These are phyloP conservation scores for Centroberyx gerrardi DNA, from an alignment of 2,797 vertebrate genomes.

Conservation along the genomic window DNA sequence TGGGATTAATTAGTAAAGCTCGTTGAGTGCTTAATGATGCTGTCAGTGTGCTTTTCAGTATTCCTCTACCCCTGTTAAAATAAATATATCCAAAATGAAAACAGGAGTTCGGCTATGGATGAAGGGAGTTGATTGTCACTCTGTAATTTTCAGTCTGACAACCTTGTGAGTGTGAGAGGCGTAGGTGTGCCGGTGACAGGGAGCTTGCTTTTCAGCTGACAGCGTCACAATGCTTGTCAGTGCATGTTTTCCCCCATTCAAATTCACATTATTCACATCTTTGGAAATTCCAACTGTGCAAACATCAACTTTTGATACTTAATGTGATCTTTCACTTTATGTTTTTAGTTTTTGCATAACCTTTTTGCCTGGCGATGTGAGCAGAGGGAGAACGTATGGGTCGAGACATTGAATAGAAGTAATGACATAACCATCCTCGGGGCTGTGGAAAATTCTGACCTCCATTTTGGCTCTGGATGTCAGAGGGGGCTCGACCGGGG, in stretches of 20 bases:
- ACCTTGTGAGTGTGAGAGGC: slow-evolving; percentile 69
- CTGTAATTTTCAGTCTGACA: slow-evolving; percentile 73
- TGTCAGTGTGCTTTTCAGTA: slow-evolving; percentile 21
- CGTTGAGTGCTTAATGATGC: slow-evolving; percentile 50
- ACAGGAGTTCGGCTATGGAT: slow-evolving; percentile 44
- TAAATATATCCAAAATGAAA: slow-evolving; percentile 56
- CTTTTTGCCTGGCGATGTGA: slow-evolving; percentile 8
- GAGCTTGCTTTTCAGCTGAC: slow-evolving; percentile 68
- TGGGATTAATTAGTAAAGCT: slow-evolving; percentile 60
- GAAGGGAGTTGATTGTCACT: slow-evolving; percentile 68
- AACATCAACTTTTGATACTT: slow-evolving; percentile 58
- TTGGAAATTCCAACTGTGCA: slow-evolving; percentile 64
- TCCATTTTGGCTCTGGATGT: slow-evolving; percentile 39
- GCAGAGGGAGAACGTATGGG: slow-evolving; percentile 6
- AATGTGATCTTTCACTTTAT: background rate
- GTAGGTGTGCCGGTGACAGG: slow-evolving; percentile 72
- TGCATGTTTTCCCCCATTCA: slow-evolving; percentile 65
- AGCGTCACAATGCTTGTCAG: slow-evolving; percentile 72
- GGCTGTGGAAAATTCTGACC: slow-evolving; percentile 67
- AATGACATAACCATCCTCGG: slow-evolving; percentile 47
- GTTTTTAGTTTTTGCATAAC: slow-evolving; percentile 25
- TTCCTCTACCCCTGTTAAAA: slow-evolving; percentile 32
- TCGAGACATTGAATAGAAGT: slow-evolving; percentile 7
- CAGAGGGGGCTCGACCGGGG: slow-evolving; percentile 23
- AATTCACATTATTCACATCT: slow-evolving; percentile 64